Conservation (phyloP, 2,888 invertebrate species). For the Spicauda simplicius region DNA sequence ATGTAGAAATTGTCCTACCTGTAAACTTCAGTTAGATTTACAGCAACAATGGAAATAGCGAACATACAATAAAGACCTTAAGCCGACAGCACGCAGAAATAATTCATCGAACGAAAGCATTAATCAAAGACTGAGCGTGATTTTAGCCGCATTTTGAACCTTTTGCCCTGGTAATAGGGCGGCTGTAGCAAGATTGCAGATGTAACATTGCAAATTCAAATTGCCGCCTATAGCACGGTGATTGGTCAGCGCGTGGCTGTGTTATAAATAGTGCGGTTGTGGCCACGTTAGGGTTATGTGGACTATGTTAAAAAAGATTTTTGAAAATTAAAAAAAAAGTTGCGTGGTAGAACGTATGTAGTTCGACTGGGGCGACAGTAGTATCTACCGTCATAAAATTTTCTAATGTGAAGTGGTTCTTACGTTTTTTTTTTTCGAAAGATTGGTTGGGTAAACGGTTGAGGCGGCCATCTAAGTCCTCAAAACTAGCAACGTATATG, state of each 20-base stretch:
- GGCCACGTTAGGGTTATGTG: slow-evolving; percentile 64
- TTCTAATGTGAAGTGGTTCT: no score
- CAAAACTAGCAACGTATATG: no score
- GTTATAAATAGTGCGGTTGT: slow-evolving; percentile 80
- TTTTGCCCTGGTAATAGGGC: slow-evolving; percentile 39
- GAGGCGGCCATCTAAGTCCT: no score
- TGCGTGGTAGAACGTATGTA: no score
- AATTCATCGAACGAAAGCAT: slow-evolving; percentile 81
- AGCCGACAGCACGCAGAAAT: slow-evolving; percentile 71
- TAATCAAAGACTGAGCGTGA: slow-evolving; percentile 75
- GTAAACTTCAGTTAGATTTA: no score
- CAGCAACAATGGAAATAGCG: background rate
- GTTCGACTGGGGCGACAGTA: no score
- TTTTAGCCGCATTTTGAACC: slow-evolving; percentile 37
- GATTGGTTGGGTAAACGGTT: no score
- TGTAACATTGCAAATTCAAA: slow-evolving; percentile 76
- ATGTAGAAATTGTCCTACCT: no score
- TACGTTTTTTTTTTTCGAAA: no score
- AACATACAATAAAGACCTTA: slow-evolving; percentile 29
- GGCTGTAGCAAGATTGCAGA: slow-evolving; percentile 55
- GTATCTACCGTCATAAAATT: no score
- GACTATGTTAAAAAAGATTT: slow-evolving; percentile 58
- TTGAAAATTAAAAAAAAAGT: background rate
- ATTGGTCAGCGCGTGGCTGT: slow-evolving; percentile 78
- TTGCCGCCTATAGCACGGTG: slow-evolving; percentile 77